Evolutionary conservation across 2,888 invertebrate species (phyloP).

Genomic region (Xestoiulus laeticollis): DNA sequence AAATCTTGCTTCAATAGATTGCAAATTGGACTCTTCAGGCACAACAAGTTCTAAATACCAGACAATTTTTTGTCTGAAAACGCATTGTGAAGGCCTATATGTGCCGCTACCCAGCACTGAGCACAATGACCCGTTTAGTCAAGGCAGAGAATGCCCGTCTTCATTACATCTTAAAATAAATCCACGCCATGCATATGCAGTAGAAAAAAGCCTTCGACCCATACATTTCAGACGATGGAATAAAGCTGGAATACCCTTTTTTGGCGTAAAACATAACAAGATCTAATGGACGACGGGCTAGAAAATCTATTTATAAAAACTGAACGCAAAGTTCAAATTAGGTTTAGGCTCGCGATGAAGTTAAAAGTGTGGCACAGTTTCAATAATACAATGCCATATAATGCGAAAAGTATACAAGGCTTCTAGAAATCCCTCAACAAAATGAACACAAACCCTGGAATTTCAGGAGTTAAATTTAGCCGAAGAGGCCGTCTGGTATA

Average conservation of each 20-base stretch:
- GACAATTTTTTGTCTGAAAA: too few species aligned
- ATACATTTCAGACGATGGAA: background rate
- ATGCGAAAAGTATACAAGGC: background rate
- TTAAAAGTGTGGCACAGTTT: background rate
- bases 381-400: background rate
- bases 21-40: too few species aligned
- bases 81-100: too few species aligned
- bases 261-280: background rate
- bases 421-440: background rate
- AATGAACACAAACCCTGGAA: slow-evolving; percentile 23
- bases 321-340: background rate
- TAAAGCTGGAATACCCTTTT: slow-evolving; percentile 13
- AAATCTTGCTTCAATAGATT: too few species aligned
- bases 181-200: background rate
- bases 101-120: background rate
- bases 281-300: background rate
- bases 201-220: background rate
- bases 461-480: background rate
- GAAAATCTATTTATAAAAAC: background rate
- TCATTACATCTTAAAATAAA: background rate
- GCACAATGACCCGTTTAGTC: background rate
- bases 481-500: background rate
- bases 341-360: background rate
- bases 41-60: too few species aligned
- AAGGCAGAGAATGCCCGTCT: background rate